Conservation (phyloP, 2,113 vertebrate species). For the Dicrurus megarhynchus region DNA sequence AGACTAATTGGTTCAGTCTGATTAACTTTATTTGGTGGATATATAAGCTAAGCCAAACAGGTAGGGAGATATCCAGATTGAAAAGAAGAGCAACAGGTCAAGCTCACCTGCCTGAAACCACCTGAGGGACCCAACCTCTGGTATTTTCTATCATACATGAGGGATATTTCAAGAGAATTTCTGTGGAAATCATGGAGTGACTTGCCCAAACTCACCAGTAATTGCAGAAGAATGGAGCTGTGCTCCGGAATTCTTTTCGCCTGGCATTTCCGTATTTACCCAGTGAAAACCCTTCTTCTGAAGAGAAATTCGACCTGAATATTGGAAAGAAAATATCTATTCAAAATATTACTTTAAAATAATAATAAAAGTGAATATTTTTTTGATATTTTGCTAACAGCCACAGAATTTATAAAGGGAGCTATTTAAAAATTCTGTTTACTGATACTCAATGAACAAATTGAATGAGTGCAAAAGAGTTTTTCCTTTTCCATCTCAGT, state of each 20-base stretch:
- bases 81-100: neutral
- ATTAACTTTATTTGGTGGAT: conserved; percentile 3
- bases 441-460: neutral
- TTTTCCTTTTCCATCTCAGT: neutral
- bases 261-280: conserved; percentile 26
- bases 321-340: neutral
- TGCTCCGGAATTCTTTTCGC: conserved; percentile 10
- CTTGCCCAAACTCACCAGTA: conserved; percentile 52
- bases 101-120: neutral
- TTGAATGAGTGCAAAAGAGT: neutral
- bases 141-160: neutral
- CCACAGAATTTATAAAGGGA: neutral
- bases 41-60: neutral
- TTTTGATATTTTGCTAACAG: neutral
- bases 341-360: neutral
- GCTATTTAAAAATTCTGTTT: neutral
- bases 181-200: neutral
- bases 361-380: neutral
- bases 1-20: neutral
- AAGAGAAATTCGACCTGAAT: conserved; percentile 56
- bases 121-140: neutral
- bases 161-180: neutral
- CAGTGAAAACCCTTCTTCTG: neutral
- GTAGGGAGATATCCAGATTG: neutral
- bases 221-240: conserved; percentile 27